phyloP scores from a whole-genome alignment of 2,888 invertebrate genomes.

The Reticulitermes lucifugus region DNA sequence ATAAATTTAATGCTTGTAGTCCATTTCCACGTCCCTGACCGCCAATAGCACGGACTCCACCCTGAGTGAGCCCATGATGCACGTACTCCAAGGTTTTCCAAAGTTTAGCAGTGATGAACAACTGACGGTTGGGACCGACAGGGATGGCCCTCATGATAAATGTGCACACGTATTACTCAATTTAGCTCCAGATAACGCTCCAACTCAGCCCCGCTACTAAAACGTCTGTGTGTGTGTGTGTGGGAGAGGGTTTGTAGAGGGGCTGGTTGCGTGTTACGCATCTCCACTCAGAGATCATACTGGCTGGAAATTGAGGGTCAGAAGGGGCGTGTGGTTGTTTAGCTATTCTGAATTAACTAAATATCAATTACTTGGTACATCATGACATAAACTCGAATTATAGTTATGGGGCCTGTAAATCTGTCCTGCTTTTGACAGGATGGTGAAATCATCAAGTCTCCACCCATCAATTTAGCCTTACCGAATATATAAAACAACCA shows the following conservation, averaged over 20 bases:
- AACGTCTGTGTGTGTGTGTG: background rate
- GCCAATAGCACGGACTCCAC: too few relatives aligned
- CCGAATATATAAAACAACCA: background rate
- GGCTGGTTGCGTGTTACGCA: background rate
- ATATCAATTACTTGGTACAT: constrained; percentile 32
- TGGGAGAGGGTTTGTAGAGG: background rate
- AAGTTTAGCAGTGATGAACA: background rate
- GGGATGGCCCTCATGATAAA: background rate
- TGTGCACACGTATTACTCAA: background rate
- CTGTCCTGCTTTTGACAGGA: constrained; percentile 16
- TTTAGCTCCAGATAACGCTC: background rate
- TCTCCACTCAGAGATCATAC: constrained; percentile 22
- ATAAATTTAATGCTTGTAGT: background rate
- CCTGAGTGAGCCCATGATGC: too few relatives aligned
- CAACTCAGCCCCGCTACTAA: background rate
- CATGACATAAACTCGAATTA: background rate
- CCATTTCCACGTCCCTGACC: too few relatives aligned
- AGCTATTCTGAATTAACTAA: constrained; percentile 29
- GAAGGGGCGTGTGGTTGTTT: background rate
- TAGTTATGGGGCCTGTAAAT: background rate
- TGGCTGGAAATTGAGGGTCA: background rate
- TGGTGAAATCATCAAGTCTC: constrained; percentile 14
- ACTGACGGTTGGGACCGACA: background rate
- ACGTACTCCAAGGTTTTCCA: background rate
- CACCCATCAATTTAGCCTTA: background rate